Conservation (phyloP, 2,888 invertebrate species). For the Stegana nigrithorax region DNA sequence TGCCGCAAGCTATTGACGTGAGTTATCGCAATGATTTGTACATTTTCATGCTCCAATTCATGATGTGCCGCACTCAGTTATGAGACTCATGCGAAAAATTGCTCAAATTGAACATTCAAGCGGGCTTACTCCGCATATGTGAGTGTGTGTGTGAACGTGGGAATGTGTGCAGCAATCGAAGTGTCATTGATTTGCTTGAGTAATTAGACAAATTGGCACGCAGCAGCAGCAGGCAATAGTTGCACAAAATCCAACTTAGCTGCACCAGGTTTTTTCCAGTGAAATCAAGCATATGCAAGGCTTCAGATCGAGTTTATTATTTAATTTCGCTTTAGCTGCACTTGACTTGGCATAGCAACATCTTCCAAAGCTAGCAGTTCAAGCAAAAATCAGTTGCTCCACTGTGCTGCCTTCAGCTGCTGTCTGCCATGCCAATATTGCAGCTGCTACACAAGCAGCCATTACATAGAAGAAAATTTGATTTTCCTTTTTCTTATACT, state of each 20-base stretch:
- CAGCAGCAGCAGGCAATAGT: no score
- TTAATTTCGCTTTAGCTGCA: no score
- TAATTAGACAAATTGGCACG: conserved; percentile 18
- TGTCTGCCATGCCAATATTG: conserved; percentile 1
- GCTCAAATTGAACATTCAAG: not conserved
- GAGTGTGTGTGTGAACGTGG: not conserved
- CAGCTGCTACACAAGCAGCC: not conserved
- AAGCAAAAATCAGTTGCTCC: no score
- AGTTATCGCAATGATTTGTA: not conserved
- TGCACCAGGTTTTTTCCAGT: no score
- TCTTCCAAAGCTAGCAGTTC: no score
- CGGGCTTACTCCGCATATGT: not conserved
- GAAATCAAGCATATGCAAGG: no score
- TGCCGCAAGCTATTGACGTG: no score
- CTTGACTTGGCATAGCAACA: no score
- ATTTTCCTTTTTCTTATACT: not conserved
- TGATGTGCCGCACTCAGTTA: conserved; percentile 3
- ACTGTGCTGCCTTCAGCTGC: no score
- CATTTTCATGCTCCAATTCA: conserved; percentile 10
- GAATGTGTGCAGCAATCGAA: not conserved
- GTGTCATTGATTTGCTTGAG: conserved; percentile 8
- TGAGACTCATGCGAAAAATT: not conserved
- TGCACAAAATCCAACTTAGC: no score
- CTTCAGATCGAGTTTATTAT: no score
- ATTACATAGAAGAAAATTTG: not conserved